Percentiles rank a stretch among this genome's conserved stretches.
Evolutionary conservation across 2,888 invertebrate species (phyloP).

Genomic region (Drosophila nr. fundita): DNA sequence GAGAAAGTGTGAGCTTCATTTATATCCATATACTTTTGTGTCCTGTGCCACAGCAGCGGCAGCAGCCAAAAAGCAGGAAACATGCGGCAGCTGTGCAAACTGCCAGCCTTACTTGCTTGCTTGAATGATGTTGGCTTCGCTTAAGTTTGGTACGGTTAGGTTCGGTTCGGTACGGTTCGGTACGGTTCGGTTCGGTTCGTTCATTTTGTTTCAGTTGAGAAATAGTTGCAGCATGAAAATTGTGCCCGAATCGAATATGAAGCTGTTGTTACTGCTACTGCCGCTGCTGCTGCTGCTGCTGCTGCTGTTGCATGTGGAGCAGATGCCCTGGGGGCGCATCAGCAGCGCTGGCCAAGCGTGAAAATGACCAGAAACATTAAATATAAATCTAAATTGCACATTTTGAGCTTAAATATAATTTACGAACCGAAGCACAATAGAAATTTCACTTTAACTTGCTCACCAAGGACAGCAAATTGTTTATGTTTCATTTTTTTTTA

Average conservation of each 20-base stretch:
- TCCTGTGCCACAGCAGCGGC: constrained; percentile 31
- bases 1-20: constrained; percentile 59
- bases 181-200: constrained; percentile 24
- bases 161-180: constrained; percentile 1
- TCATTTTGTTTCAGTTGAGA: constrained; percentile 48
- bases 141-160: not conserved
- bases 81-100: constrained; percentile 69
- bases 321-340: constrained; percentile 45
- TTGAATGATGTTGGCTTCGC: constrained; percentile 21
- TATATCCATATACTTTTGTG: constrained; percentile 69
- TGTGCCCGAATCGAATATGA: constrained; percentile 64
- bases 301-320: constrained; percentile 20
- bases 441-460: constrained; percentile 61
- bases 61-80: constrained; percentile 56
- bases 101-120: constrained; percentile 21
- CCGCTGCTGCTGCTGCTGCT: constrained; percentile 10
- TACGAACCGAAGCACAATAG: constrained; percentile 50
- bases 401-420: constrained; percentile 47
- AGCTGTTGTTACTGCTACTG: constrained; percentile 20
- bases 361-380: constrained; percentile 71
- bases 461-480: constrained; percentile 24
- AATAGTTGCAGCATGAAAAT: constrained; percentile 69
- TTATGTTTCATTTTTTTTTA: not conserved
- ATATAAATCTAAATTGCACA: constrained; percentile 75
- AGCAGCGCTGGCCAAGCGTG: constrained; percentile 59